Conservation (phyloP, 2,888 invertebrate species). For the Athrips mouffetella region DNA sequence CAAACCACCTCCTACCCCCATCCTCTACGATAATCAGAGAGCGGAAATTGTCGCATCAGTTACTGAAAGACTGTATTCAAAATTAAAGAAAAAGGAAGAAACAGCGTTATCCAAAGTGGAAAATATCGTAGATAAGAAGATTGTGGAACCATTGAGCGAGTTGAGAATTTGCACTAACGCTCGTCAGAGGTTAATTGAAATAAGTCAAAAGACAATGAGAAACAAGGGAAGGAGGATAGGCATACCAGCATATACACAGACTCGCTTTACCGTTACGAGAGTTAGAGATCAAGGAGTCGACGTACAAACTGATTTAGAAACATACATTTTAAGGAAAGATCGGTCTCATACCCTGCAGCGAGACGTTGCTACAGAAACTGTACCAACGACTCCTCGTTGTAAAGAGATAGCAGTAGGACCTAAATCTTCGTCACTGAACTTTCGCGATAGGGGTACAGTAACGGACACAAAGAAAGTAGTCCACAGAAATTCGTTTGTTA, state of each 20-base stretch:
- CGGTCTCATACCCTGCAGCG: constrained; percentile 43
- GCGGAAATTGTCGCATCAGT: constrained; percentile 85
- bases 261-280: constrained; percentile 65
- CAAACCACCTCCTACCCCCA: constrained; percentile 45
- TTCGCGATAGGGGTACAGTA: constrained; percentile 47
- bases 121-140: constrained; percentile 58
- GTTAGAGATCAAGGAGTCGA: constrained; percentile 79
- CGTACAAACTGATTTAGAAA: constrained; percentile 72
- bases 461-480: constrained; percentile 49
- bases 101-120: constrained; percentile 59
- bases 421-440: constrained; percentile 46
- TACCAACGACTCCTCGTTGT: constrained; percentile 65
- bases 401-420: constrained; percentile 68
- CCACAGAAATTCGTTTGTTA: constrained; percentile 55
- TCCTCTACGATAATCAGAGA: constrained; percentile 71
- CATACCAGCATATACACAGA: constrained; percentile 79
- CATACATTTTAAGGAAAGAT: constrained; percentile 51
- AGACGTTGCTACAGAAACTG: constrained; percentile 63
- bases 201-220: constrained; percentile 78
- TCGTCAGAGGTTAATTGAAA: constrained; percentile 75
- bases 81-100: constrained; percentile 74
- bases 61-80: constrained; percentile 82
- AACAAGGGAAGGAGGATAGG: constrained; percentile 67
- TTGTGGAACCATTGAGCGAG: constrained; percentile 70
- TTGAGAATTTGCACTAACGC: constrained; percentile 79